Evolutionary conservation across 2,113 vertebrate genomes (phyloP), one percentile per base, ranked within the genome.

Genomic region (Crotophaga sulcirostris): DNA sequence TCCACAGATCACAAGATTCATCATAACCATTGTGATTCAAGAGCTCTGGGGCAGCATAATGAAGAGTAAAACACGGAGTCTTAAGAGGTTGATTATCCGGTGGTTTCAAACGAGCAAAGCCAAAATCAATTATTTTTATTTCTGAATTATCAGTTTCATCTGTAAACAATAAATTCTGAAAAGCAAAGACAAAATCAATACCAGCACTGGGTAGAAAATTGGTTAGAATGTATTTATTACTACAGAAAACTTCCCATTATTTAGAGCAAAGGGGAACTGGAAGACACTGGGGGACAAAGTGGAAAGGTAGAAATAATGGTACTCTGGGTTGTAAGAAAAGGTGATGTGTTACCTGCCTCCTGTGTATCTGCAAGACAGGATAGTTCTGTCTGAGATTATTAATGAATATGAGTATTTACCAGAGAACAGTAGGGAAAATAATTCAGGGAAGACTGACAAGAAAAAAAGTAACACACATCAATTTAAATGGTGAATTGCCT

Each of bases 91-190:
- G 99, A 96, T 99, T 99, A 96, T 99, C 99, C 16, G 98, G 99
- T 9, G 99, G 99, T 97, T 99, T 99, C 95, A 99, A 98, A 84
- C 99, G 98, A 31, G 99, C 99, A 92, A 99, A 99, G 47, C 99
- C 99, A 89, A 99, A 99, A 98, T 99, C 99, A 97, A 99, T 99
- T 93, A 99, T 98, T 98, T 99, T 99, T 94, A 99, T 99, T 98
- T 99, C 99, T 16, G 99, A 99, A 97, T 98, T 99, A 97, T 99
- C 99, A 44, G 97, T 98, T 97, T 99, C 99, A 80, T 99, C 99
- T 31, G 99, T 99, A 97, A 99, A 99, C 92, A 99, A 96, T 94
- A 99, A 98, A 97, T 99, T 99, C 99, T 99, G 94, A 63, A 88
- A 97, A 89, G 36, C 28, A 96, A 92, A 96, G 42, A 78, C 44